Base-by-base conservation (phyloP, 2,797 vertebrate species). In the Dicrostonyx torquatus region DNA sequence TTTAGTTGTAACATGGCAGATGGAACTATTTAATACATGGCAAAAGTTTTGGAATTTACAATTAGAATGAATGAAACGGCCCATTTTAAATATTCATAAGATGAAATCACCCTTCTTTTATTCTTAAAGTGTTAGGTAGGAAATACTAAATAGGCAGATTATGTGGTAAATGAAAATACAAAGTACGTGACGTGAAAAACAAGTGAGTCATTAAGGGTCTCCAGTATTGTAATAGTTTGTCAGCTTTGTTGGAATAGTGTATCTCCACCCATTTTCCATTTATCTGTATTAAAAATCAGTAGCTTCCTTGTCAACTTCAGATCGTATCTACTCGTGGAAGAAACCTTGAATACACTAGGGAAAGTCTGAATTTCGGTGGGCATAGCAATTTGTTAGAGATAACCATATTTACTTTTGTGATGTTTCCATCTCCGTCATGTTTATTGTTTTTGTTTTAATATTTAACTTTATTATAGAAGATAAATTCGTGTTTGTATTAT, bases 401-500 rank as follows among this genome's bases (percentile, higher is more conserved):
- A 89, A 75, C 1, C 24, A 22, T 88, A 50, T 79, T 97, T 82
- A 80, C 26, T 94, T 55, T 53, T 93, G 68, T 89, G 82, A 53
- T 53, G 22, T 22, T 68, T 70, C 50, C 53, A 60, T 79, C 26
- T 78, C 24, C 86, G 64, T 5, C 34, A 58, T 80, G 53, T 48
- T 95, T 60, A 73, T 53, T 82, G 43, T 26, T 83, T 66, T 92
- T 86, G 20, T 77, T 58, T 89, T 91, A 86, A 84, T 45, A 90
- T 87, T 91, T 66, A 90, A 94, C 29, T 66, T 91, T 86, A 62
- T 66, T 87, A n/a, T 84, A 85, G 43, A 85, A 50, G 43, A 85
- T 68, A 50, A 85, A 85, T 85, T 68, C n/a, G 31, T 26, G n/a
- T 50, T 68, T 66, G 7, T 50, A 66, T 84, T 84, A 7, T 37